Base-by-base conservation (phyloP, 2,888 invertebrate genomes). In the Coenonympha glycerion region DNA sequence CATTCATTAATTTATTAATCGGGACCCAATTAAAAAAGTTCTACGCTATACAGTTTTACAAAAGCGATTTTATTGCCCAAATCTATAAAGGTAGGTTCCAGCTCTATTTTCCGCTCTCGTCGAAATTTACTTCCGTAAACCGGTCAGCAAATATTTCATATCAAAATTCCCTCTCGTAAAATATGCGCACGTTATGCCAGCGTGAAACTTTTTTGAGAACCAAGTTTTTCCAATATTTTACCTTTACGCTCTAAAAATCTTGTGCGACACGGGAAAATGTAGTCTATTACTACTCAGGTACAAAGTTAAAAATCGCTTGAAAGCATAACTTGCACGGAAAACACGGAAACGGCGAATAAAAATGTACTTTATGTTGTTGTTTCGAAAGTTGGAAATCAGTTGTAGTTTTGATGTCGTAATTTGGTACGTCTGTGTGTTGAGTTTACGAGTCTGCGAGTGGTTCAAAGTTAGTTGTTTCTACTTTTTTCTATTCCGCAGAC, bases 401-500 rank as follows among this genome's bases (percentile, higher is more conserved):
- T 37, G 39, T 13, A 24, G 9, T 15, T 21, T 11, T 39, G 8
- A 24, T 9, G 22, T 24, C 15, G 3, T 8, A 15, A 39, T 13
- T 39, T 39, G 13, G 22, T 15, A 15, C 24, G n/a, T n/a, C n/a
- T n/a, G n/a, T n/a, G n/a, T n/a, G n/a, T n/a, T n/a, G n/a, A n/a
- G n/a, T 39, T 22, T 3, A 9, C n/a, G 11, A 22, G 13, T 24
- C 15, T 24, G 13, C 4, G 24, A 15, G 37, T 8, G 15, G 42
- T 42, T 31, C 21, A 47, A 37, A 47, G 39, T 46, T 37, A 51
- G 46, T 18, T 30, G 39, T 53, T 53, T 34, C 42, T 47, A 47
- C 46, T 47, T 53, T 51, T 47, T 47, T 28, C 42, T 16, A 24
- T 34, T 21, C 15, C 31, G 16, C 15, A 8, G 34, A 37, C 26